Conservation (phyloP, 2,797 vertebrate genomes). For the Danio kyathit region DNA sequence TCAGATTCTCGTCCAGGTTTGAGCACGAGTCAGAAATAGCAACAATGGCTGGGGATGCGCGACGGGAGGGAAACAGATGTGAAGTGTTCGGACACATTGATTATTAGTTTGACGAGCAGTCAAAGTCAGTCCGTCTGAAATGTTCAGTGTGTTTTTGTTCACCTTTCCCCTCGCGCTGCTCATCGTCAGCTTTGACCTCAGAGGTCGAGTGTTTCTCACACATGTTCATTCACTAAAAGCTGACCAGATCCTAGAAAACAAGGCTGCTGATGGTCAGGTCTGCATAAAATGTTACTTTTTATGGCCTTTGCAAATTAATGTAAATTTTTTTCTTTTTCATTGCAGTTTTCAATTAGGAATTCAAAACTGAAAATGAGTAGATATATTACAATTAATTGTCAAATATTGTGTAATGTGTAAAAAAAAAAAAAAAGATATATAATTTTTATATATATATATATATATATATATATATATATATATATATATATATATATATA, state of each 20-base stretch:
- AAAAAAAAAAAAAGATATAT: no score
- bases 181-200: slow-evolving; percentile 23
- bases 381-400: no score
- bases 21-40: neutral
- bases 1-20: neutral
- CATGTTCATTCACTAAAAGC: neutral
- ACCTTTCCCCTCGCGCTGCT: slow-evolving; percentile 30
- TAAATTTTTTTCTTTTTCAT: neutral
- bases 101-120: slow-evolving; percentile 26
- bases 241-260: neutral
- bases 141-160: neutral
- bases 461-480: no score
- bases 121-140: neutral
- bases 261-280: neutral
- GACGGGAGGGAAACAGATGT: slow-evolving; percentile 29
- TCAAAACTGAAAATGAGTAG: no score
- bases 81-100: slow-evolving; percentile 1
- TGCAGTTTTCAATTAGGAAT: neutral
- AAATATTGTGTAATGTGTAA: no score
- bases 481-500: no score
- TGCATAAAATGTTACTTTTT: no score
- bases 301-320: no score
- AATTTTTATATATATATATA: no score
- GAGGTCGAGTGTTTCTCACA: slow-evolving; percentile 18
- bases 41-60: neutral